Conservation (phyloP, 2,797 vertebrate genomes). For the Crypturellus tataupa region DNA sequence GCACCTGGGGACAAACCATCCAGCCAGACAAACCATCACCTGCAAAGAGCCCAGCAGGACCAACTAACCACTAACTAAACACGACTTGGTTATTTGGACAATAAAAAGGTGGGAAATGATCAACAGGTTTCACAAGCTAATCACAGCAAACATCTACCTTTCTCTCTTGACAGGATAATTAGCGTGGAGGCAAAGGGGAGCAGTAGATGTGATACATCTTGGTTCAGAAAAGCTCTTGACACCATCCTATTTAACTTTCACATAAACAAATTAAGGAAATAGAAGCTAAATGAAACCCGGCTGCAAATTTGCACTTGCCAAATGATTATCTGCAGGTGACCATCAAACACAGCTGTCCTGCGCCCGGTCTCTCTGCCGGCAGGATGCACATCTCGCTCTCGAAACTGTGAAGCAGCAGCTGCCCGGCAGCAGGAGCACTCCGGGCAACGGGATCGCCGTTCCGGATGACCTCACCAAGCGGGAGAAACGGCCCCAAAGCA, state of each 20-base stretch:
- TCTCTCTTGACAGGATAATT: constrained; percentile 32
- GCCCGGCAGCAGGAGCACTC: too few species aligned
- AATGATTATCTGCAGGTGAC: neutral
- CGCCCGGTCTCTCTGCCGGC: neutral
- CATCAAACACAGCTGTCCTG: neutral
- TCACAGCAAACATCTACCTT: neutral
- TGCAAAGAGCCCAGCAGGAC: neutral
- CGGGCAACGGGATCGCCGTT: neutral
- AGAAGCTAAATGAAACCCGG: neutral
- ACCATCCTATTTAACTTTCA: constrained; percentile 14
- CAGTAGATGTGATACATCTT: constrained; percentile 1
- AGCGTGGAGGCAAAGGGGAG: constrained; percentile 19
- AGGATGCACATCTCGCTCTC: neutral
- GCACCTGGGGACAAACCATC: neutral
- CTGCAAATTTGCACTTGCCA: neutral
- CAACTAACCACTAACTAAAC: neutral
- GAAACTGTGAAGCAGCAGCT: neutral
- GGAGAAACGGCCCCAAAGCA: neutral
- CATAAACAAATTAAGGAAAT: neutral
- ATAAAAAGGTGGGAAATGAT: neutral
- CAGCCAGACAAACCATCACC: accelerated
- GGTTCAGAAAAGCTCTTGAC: constrained; percentile 16
- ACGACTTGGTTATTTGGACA: accelerated
- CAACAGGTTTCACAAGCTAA: constrained; percentile 10
- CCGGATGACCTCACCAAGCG: neutral